A percentile compares a stretch with the other conserved stretches of the same genome.
phyloP scores from a whole-genome alignment of 2,888 invertebrate genomes.

The Lycocerus yunnanus region DNA sequence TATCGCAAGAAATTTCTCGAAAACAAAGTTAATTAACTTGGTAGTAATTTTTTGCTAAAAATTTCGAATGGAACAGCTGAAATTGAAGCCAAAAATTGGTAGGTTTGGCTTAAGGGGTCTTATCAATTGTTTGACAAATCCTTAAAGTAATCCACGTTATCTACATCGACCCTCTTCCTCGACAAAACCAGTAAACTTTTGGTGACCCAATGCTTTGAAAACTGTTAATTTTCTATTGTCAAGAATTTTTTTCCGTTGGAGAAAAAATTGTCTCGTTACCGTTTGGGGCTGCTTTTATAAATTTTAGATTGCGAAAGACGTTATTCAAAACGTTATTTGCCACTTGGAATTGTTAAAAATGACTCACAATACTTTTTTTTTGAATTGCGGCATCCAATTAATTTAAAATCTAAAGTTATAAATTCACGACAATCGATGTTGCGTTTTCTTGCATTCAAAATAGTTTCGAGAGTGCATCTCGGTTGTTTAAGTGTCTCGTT shows the following conservation, averaged over 20 bases:
- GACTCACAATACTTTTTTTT: too few relatives aligned
- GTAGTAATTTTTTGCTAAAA: background rate
- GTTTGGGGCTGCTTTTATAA: too few relatives aligned
- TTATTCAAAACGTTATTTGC: too few relatives aligned
- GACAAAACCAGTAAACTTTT: background rate
- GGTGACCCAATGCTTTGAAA: background rate
- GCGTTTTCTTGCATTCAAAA: constrained; percentile 13
- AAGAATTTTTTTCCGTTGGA: background rate
- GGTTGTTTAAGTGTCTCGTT: background rate
- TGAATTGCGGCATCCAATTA: background rate
- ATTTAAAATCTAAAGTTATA: background rate
- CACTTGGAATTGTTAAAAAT: too few relatives aligned
- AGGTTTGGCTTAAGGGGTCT: background rate
- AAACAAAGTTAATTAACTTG: background rate
- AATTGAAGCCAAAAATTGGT: background rate
- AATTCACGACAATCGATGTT: constrained; percentile 6
- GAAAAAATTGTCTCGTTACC: too few relatives aligned
- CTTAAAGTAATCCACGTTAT: background rate
- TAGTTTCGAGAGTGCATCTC: background rate
- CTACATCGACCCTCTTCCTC: background rate
- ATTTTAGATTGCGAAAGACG: too few relatives aligned
- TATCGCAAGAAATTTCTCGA: background rate
- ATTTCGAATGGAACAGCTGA: background rate
- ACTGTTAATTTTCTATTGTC: background rate
- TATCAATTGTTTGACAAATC: background rate